These are phyloP conservation scores for Julus scanicus DNA, from an alignment of 2,888 invertebrate genomes.

Conservation along the genomic window DNA sequence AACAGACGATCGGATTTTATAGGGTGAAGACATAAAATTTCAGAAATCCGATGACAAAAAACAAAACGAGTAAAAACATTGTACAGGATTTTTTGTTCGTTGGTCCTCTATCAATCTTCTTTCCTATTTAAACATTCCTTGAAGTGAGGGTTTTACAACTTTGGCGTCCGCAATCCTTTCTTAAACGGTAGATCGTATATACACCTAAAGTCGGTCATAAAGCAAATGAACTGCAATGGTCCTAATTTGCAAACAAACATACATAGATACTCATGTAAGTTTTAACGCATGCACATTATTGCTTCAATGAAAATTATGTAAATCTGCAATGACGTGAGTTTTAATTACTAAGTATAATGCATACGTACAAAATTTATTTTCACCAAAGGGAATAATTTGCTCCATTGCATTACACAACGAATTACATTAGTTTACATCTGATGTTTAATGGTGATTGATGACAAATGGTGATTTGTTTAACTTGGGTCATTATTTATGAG, in stretches of 20 bases:
- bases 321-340: too few species aligned
- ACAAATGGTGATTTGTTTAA: too few species aligned
- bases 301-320: too few species aligned
- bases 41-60: conserved; percentile 34
- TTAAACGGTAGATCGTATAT: neutral
- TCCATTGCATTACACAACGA: too few species aligned
- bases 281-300: too few species aligned
- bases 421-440: too few species aligned
- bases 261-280: neutral
- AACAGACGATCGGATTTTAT: conserved; percentile 34
- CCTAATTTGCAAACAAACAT: neutral
- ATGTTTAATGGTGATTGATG: too few species aligned
- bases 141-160: neutral
- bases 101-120: neutral
- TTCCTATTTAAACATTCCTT: conserved; percentile 28
- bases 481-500: too few species aligned
- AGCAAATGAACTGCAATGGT: neutral
- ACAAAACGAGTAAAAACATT: neutral
- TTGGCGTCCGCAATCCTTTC: neutral
- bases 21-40: conserved; percentile 42
- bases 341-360: too few species aligned
- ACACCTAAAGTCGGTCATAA: neutral
- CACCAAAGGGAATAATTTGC: too few species aligned
- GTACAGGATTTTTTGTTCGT: neutral
- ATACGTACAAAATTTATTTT: too few species aligned